Conservation (phyloP, 2,113 vertebrate species). For the Peromyscus californicus region DNA sequence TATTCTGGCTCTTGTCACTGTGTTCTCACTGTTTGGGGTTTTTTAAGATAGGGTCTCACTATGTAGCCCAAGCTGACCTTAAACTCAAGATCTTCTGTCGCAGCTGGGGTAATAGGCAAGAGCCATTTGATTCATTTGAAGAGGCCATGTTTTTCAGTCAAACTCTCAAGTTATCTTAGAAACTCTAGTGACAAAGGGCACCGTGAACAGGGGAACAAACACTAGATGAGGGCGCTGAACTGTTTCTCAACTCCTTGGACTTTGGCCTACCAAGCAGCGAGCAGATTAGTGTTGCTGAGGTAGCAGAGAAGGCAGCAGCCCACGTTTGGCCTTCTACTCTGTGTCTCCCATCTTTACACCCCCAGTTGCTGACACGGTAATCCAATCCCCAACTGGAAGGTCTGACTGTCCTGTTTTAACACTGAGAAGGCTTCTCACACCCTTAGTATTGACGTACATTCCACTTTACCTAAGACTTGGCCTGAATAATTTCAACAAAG, state of each 20-base stretch:
- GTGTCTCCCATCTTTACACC: not conserved
- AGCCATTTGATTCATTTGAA: not conserved
- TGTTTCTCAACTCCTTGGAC: slow-evolving; percentile 55
- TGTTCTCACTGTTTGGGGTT: not conserved
- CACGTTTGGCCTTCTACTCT: not conserved
- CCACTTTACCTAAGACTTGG: slow-evolving; percentile 14
- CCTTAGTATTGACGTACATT: not conserved
- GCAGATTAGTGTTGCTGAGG: not conserved
- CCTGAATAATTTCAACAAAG: slow-evolving; percentile 62
- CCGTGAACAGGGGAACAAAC: slow-evolving; percentile 39
- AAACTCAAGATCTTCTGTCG: not conserved
- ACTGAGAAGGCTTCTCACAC: not conserved
- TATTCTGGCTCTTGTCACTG: not conserved
- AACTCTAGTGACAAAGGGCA: slow-evolving; percentile 60
- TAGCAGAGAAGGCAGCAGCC: not conserved
- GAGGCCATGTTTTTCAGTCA: not conserved
- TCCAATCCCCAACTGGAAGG: not conserved
- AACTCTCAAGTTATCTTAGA: slow-evolving; percentile 15
- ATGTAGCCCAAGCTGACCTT: not conserved
- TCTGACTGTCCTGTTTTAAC: not conserved
- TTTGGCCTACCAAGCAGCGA: slow-evolving; percentile 21
- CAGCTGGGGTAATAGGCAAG: no score
- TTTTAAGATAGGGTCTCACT: not conserved
- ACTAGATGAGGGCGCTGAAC: not conserved
- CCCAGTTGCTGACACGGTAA: not conserved